Percentiles rank a stretch among this genome's conserved stretches.
These are phyloP conservation scores for Leptinotarsa texana DNA, from an alignment of 1,140 invertebrate genomes.

Conservation along the genomic window DNA sequence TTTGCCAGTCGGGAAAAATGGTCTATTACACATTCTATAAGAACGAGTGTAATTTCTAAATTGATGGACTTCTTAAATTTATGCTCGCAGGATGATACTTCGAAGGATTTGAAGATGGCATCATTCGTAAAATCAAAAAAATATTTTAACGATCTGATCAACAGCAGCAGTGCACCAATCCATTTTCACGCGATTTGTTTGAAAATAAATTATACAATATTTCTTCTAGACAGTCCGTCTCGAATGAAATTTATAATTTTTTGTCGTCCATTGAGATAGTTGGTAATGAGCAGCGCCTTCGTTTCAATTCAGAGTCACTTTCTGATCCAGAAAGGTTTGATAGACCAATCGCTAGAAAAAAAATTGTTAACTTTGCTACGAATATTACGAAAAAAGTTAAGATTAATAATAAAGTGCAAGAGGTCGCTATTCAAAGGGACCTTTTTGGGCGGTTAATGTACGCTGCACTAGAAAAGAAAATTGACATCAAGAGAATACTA, in stretches of 20 bases:
- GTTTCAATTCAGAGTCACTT: too few relatives aligned
- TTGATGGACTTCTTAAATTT: slow-evolving; percentile 19
- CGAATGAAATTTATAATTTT: slow-evolving; percentile 28
- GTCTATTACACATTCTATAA: slow-evolving; percentile 14
- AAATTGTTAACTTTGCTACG: slow-evolving; percentile 29
- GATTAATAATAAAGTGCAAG: slow-evolving; percentile 21
- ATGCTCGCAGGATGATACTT: slow-evolving; percentile 5
- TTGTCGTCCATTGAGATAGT: slow-evolving; percentile 27
- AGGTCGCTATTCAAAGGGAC: slow-evolving; percentile 26
- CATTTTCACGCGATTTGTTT: slow-evolving; percentile 21
- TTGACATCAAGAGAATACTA: slow-evolving; percentile 24
- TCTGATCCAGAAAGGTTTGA: slow-evolving; percentile 24
- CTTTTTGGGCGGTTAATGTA: slow-evolving; percentile 26
- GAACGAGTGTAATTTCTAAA: slow-evolving; percentile 17
- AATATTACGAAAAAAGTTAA: slow-evolving; percentile 21
- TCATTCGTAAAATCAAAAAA: background rate
- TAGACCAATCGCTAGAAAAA: slow-evolving; percentile 24
- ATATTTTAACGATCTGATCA: background rate
- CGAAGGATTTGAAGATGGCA: slow-evolving; percentile 15
- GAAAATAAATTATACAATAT: slow-evolving; percentile 21
- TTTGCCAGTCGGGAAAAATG: slow-evolving; percentile 32
- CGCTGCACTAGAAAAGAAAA: slow-evolving; percentile 25
- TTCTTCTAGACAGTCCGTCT: slow-evolving; percentile 22
- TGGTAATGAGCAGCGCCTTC: too few relatives aligned
- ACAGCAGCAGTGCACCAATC: slow-evolving; percentile 23